phyloP scores from a whole-genome alignment of 2,888 invertebrate species.

The Monoplex corrugatus region DNA sequence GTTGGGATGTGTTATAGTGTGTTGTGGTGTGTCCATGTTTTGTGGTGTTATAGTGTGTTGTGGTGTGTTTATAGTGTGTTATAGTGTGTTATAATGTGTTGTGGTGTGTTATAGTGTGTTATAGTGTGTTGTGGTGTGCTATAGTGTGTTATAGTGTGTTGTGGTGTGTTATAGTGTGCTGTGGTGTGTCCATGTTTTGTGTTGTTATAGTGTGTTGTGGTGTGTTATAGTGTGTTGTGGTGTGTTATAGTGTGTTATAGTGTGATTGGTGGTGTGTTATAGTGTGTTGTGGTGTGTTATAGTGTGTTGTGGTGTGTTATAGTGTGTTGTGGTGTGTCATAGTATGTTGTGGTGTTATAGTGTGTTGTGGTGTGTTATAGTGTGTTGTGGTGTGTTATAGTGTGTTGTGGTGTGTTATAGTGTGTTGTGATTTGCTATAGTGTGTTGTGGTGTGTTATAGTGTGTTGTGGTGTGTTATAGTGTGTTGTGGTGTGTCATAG shows the following conservation, averaged over 20 bases:
- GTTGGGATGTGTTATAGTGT: neutral
- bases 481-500: neutral
- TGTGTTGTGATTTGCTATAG: too few species aligned
- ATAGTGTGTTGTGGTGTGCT: neutral
- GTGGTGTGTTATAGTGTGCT: neutral
- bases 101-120: neutral
- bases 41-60: neutral
- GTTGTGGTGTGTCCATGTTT: neutral
- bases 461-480: neutral
- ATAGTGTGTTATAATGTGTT: neutral
- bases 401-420: too few species aligned
- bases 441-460: neutral
- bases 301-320: neutral
- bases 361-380: slow-evolving; percentile 62
- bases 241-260: neutral
- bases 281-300: neutral
- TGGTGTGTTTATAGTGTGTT: neutral
- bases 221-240: neutral
- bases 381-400: neutral
- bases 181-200: neutral
- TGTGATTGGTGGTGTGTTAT: neutral
- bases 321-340: neutral
- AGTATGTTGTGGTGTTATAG: neutral
- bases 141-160: neutral
- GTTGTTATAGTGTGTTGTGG: neutral